These are phyloP conservation scores for Pedetes capensis DNA, from an alignment of 2,113 vertebrate genomes.

Conservation along the genomic window DNA sequence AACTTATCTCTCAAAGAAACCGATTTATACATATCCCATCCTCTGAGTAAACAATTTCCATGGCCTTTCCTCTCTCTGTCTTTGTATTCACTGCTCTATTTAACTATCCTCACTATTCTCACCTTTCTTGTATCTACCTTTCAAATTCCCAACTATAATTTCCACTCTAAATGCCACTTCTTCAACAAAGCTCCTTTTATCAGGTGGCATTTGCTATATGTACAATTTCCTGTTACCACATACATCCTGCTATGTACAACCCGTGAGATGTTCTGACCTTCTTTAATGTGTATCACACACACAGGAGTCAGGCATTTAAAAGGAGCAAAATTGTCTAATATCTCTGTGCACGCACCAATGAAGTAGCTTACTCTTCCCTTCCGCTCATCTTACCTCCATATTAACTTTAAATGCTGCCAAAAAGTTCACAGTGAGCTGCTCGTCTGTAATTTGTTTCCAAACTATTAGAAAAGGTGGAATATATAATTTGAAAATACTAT, in stretches of 20 bases:
- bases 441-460: not conserved
- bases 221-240: not conserved
- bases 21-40: not conserved
- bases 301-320: not conserved
- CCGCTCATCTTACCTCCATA: not conserved
- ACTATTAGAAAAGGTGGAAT: too few species aligned
- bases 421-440: not conserved
- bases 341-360: not conserved
- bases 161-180: not conserved
- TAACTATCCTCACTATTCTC: not conserved
- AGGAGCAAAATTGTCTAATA: not conserved
- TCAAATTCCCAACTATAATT: not conserved
- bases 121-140: not conserved
- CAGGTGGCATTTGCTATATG: not conserved
- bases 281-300: not conserved
- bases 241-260: fast-evolving
- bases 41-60: not conserved
- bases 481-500: not conserved
- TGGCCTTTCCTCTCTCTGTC: not conserved
- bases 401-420: not conserved
- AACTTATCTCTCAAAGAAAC: not conserved
- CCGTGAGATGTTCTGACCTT: not conserved
- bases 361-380: not conserved
- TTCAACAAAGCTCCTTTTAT: not conserved
- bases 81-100: not conserved